These are phyloP conservation scores for Aleiodes testaceus DNA, from an alignment of 2,888 invertebrate genomes.

Conservation along the genomic window DNA sequence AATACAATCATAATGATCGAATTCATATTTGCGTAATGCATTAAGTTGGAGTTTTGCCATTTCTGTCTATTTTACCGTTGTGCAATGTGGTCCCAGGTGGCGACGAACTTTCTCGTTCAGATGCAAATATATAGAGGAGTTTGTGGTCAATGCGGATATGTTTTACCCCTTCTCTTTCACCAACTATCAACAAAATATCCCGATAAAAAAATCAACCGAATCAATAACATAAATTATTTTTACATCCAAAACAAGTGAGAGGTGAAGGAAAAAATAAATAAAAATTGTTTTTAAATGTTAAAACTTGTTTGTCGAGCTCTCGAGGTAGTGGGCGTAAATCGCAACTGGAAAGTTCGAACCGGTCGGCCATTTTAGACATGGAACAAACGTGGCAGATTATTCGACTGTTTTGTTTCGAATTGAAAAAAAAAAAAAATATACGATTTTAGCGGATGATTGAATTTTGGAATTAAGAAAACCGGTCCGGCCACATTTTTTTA, in stretches of 20 bases:
- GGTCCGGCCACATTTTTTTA: constrained; percentile 25
- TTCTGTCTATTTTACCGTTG: constrained; percentile 19
- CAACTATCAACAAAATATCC: not conserved
- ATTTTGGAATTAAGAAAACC: constrained; percentile 5
- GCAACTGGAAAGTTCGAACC: constrained; percentile 31
- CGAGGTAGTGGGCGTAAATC: constrained; percentile 35
- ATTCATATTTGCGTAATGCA: constrained; percentile 25
- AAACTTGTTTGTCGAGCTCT: constrained; percentile 34
- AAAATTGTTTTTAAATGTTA: not conserved
- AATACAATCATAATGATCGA: constrained; percentile 8
- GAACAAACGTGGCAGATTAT: constrained; percentile 16
- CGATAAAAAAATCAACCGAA: not conserved
- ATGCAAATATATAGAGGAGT: constrained; percentile 8
- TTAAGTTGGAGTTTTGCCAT: not conserved
- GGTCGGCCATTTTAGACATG: constrained; percentile 21
- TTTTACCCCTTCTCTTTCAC: not conserved
- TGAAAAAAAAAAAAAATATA: too few relatives aligned
- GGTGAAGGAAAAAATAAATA: constrained; percentile 6
- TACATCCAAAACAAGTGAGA: not conserved
- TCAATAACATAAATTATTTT: constrained; percentile 20
- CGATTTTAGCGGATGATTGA: too few relatives aligned
- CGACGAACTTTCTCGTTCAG: constrained; percentile 33
- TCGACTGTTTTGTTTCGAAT: constrained; percentile 11
- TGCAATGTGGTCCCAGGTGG: constrained; percentile 34
- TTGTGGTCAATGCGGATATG: constrained; percentile 22